A percentile compares a stretch with the other conserved stretches of the same genome.
Evolutionary conservation across 2,113 vertebrate species (phyloP).

Genomic region (Rattus rattus): DNA sequence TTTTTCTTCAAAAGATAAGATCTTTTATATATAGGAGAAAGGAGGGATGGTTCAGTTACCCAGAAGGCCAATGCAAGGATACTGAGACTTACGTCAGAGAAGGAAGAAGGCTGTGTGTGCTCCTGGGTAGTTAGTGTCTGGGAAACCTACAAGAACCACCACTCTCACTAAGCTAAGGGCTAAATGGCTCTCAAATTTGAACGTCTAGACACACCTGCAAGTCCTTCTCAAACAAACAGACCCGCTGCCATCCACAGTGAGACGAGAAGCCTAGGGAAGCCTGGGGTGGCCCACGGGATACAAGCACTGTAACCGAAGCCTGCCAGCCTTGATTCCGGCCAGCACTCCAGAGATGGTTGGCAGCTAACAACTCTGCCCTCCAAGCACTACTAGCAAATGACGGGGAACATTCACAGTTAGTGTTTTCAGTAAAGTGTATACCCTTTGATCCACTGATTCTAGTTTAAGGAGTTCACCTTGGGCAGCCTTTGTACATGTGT

Average conservation of each 20-base stretch:
- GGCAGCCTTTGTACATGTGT: neutral
- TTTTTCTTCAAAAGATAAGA: neutral
- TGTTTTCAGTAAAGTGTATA: neutral
- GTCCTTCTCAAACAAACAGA: neutral
- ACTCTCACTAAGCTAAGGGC: neutral
- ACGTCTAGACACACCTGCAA: neutral
- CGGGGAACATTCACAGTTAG: neutral
- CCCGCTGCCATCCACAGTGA: too few relatives aligned
- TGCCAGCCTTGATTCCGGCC: neutral
- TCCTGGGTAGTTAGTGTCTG: neutral
- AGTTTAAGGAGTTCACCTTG: slow-evolving; percentile 36
- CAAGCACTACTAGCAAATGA: neutral
- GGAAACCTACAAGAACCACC: neutral
- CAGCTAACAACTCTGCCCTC: neutral
- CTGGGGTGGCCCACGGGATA: neutral
- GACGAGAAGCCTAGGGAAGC: neutral
- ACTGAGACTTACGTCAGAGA: neutral
- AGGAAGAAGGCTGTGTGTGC: neutral
- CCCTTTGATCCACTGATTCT: neutral
- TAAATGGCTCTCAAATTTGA: neutral
- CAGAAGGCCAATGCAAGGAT: neutral
- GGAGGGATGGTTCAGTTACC: neutral
- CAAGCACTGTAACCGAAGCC: neutral
- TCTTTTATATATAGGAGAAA: neutral
- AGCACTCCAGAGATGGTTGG: neutral